phyloP scores from a whole-genome alignment of 2,797 vertebrate species.

The Gallinago solitaria region DNA sequence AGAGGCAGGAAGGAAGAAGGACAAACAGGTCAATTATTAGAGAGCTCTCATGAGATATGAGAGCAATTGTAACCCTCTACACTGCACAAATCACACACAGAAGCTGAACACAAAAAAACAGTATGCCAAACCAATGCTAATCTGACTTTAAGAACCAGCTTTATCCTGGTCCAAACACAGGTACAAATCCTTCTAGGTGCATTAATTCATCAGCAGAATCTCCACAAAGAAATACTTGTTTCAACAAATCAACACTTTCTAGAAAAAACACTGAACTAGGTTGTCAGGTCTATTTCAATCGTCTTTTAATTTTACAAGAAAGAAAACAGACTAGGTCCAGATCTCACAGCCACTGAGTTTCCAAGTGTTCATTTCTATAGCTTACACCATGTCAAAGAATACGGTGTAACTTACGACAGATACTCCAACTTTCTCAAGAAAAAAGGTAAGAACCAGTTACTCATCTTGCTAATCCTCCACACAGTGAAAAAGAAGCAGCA shows the following conservation, averaged over 20 bases:
- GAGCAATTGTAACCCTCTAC: background rate
- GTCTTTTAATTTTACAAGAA: background rate
- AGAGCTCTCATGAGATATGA: background rate
- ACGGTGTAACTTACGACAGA: background rate
- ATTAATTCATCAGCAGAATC: background rate
- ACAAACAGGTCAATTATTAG: background rate
- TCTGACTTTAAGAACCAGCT: background rate
- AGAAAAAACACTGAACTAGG: background rate
- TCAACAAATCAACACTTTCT: background rate
- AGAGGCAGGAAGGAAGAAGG: background rate
- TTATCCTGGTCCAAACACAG: background rate
- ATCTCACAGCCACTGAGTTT: background rate
- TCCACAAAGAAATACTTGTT: background rate
- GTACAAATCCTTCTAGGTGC: background rate
- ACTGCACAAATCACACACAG: background rate
- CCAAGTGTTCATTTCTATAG: background rate
- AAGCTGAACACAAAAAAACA: background rate
- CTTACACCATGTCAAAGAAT: background rate
- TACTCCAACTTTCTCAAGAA: background rate
- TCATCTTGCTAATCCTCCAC: background rate
- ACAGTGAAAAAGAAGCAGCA: rapidly evolving
- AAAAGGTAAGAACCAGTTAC: background rate
- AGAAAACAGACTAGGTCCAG: rapidly evolving
- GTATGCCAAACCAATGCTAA: background rate
- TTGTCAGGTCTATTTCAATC: background rate